These are phyloP conservation scores for Malacosoma neustria DNA, from an alignment of 2,888 invertebrate species.

Conservation along the genomic window DNA sequence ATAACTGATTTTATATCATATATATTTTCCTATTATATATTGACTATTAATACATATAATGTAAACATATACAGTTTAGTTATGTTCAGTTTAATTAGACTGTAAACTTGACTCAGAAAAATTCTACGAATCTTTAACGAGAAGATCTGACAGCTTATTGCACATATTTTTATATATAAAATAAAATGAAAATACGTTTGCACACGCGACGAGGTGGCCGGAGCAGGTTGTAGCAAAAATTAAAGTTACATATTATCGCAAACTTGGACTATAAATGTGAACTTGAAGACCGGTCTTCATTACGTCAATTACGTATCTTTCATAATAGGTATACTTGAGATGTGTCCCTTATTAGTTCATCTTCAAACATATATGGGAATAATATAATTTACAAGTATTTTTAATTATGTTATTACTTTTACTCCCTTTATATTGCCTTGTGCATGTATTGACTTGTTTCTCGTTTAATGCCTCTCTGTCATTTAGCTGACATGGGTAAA, in stretches of 20 bases:
- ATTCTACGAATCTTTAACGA: too few relatives aligned
- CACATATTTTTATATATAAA: neutral
- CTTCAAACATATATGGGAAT: neutral
- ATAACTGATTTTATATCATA: too few relatives aligned
- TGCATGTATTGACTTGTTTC: too few relatives aligned
- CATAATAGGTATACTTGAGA: slow-evolving; percentile 30
- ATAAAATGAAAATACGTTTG: neutral
- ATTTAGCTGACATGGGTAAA: too few relatives aligned
- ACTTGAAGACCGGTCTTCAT: slow-evolving; percentile 37
- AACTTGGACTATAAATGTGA: slow-evolving; percentile 23
- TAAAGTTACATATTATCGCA: slow-evolving; percentile 16
- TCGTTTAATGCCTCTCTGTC: too few relatives aligned
- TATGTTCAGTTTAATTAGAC: too few relatives aligned
- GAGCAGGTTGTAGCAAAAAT: neutral
- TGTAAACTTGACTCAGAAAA: too few relatives aligned
- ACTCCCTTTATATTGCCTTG: too few relatives aligned
- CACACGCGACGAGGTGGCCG: neutral
- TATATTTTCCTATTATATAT: too few relatives aligned
- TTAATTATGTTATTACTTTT: too few relatives aligned
- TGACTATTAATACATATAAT: too few relatives aligned
- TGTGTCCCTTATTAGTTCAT: neutral
- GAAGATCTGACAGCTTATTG: neutral
- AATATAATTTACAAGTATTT: neutral
- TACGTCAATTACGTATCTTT: slow-evolving; percentile 50
- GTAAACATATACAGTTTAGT: too few relatives aligned